A percentile compares a stretch with the other conserved stretches of the same genome.
Conservation (phyloP, 35 echinoderm and acorn worm genomes). For the Acanthaster planci region DNA sequence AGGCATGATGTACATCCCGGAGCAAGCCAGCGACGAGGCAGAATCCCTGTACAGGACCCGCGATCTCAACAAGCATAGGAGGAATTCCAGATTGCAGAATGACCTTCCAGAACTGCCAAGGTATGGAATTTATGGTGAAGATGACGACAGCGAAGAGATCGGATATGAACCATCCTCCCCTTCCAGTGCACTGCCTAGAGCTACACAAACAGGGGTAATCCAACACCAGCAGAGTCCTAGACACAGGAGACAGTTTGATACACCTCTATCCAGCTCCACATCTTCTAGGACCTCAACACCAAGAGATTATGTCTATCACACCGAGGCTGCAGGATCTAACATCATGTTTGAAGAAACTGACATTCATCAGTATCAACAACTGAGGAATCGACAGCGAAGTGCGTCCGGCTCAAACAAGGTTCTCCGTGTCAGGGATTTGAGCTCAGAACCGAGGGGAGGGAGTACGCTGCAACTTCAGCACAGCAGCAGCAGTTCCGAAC, state of each 20-base stretch:
- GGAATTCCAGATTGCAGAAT: conserved; percentile 1
- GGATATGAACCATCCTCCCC: conserved; percentile 11
- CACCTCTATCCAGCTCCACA: neutral
- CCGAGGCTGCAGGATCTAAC: neutral
- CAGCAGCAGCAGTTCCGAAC: neutral
- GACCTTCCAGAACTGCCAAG: neutral
- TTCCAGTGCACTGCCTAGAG: conserved; percentile 3
- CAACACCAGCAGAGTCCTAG: neutral
- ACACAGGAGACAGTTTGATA: neutral
- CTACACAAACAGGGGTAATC: neutral
- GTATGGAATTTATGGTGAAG: neutral
- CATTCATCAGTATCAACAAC: neutral
- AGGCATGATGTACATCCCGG: conserved; percentile 7
- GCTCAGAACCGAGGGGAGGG: neutral
- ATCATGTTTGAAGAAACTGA: neutral
- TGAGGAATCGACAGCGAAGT: too few relatives aligned
- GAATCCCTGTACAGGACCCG: neutral
- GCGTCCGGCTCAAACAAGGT: neutral
- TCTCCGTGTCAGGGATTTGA: neutral
- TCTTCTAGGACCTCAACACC: conserved; percentile 14
- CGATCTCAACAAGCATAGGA: neutral
- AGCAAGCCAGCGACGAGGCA: neutral
- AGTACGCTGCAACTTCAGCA: neutral
- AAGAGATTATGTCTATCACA: neutral
- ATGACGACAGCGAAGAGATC: neutral